Evolutionary conservation across 2,888 invertebrate species (phyloP).

Genomic region (Crossocerus cetratus): DNA sequence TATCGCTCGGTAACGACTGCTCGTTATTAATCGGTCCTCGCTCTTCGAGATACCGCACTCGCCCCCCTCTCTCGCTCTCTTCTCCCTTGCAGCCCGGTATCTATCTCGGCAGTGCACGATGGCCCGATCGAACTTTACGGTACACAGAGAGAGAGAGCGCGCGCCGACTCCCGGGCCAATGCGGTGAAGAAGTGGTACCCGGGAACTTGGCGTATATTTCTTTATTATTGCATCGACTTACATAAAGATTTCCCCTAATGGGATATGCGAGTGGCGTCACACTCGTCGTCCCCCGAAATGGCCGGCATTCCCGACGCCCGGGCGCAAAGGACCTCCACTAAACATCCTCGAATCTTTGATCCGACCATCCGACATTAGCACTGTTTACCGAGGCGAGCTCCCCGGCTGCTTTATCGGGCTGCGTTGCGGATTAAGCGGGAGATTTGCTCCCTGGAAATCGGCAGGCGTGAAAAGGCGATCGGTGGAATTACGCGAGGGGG

Average conservation of each 20-base stretch:
- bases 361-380: neutral
- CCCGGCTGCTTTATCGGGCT: slow-evolving; percentile 12
- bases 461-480: slow-evolving; percentile 20
- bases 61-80: slow-evolving; percentile 4
- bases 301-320: too few species aligned
- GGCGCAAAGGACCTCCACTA: neutral
- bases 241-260: too few species aligned
- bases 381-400: neutral
- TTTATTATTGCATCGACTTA: too few species aligned
- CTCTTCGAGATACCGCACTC: slow-evolving; percentile 59
- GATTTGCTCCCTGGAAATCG: neutral
- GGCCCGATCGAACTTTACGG: neutral
- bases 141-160: neutral
- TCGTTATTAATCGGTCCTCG: slow-evolving; percentile 73
- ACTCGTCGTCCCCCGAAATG: too few species aligned
- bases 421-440: slow-evolving; percentile 10
- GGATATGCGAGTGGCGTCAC: too few species aligned
- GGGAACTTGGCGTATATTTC: too few species aligned
- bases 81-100: neutral
- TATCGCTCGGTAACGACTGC: slow-evolving; percentile 72
- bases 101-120: neutral
- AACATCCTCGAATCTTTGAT: neutral
- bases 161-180: neutral
- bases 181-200: too few species aligned
- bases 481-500: slow-evolving; percentile 37